A percentile compares a stretch with the other conserved stretches of the same genome.
These are phyloP conservation scores for Halictus rubicundus DNA, from an alignment of 1,140 invertebrate genomes.

Conservation along the genomic window DNA sequence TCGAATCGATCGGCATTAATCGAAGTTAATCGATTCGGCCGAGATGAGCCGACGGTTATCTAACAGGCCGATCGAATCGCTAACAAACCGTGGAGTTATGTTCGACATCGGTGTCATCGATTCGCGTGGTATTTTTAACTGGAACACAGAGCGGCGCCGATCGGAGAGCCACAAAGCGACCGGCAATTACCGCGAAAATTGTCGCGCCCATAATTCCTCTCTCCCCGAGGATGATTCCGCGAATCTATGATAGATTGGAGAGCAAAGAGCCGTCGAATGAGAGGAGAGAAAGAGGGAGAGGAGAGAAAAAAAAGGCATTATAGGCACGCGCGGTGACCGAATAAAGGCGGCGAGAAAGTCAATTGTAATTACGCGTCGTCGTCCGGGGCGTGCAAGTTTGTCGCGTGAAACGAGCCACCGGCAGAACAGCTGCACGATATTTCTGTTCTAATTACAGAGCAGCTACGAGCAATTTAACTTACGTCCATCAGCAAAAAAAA, in stretches of 20 bases:
- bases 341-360: constrained; percentile 1
- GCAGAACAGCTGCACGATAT: constrained; percentile 30
- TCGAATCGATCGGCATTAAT: neutral
- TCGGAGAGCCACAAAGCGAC: neutral
- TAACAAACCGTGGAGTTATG: neutral
- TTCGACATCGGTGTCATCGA: neutral
- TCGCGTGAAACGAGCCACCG: constrained; percentile 31
- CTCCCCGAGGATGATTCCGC: no score
- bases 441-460: constrained; percentile 37
- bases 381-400: constrained; percentile 21
- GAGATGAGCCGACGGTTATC: neutral
- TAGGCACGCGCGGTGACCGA: constrained; percentile 4
- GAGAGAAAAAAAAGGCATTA: neutral
- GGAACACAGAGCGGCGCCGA: no score
- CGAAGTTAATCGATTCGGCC: neutral
- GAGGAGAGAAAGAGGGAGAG: no score
- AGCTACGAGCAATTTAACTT: constrained; percentile 17
- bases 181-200: neutral
- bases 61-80: constrained; percentile 16
- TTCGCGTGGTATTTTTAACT: constrained; percentile 6
- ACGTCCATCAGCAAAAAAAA: constrained; percentile 8
- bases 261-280: neutral
- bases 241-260: neutral
- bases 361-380: constrained; percentile 17
- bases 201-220: no score